Evolutionary conservation across 1,140 invertebrate genomes (phyloP).

Genomic region (Musca vetustissima): DNA sequence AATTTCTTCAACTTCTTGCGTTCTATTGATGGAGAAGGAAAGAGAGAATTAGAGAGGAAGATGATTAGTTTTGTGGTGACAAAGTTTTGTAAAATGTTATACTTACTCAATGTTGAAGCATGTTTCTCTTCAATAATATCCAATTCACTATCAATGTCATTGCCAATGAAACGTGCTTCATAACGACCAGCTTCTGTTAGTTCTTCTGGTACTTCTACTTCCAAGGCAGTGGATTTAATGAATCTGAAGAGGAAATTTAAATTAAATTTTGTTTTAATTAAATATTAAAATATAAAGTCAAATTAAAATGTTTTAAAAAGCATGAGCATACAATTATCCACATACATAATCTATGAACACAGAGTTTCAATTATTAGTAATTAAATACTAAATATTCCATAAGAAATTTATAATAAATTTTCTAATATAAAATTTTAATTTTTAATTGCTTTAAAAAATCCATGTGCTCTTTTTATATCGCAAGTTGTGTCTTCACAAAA

Average conservation of each 20-base stretch:
- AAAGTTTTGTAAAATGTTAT: conserved; percentile 4
- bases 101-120: conserved; percentile 76
- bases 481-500: too few relatives aligned
- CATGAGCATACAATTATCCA: too few relatives aligned
- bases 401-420: too few relatives aligned
- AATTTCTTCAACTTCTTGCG: conserved; percentile 77
- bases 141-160: conserved; percentile 79
- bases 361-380: too few relatives aligned
- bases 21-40: conserved; percentile 58
- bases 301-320: too few relatives aligned
- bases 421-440: too few relatives aligned
- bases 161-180: conserved; percentile 72
- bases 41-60: background rate
- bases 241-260: conserved; percentile 61
- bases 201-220: conserved; percentile 69
- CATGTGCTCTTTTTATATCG: too few relatives aligned
- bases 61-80: background rate
- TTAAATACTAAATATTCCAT: too few relatives aligned
- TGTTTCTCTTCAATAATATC: conserved; percentile 79
- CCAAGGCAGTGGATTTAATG: conserved; percentile 73
- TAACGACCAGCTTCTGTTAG: conserved; percentile 71
- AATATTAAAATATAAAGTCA: conserved; percentile 26
- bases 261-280: too few relatives aligned
- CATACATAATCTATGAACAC: too few relatives aligned
- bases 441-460: too few relatives aligned